Evolutionary conservation across 1,140 invertebrate species (phyloP).

Genomic region (Linepithema humile): DNA sequence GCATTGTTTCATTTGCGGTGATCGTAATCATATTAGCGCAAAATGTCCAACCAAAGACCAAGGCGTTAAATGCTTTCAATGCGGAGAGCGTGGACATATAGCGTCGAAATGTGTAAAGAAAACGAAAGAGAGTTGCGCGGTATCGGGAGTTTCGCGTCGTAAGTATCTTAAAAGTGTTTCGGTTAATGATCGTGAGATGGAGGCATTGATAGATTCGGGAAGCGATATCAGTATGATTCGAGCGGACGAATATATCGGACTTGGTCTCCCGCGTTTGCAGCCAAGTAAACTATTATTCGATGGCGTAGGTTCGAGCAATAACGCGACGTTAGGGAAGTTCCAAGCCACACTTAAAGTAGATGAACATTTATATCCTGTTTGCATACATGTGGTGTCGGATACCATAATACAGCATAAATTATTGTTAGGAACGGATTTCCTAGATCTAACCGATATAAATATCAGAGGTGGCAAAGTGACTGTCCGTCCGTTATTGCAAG

Average conservation of each 20-base stretch:
- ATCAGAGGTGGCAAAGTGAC: not conserved
- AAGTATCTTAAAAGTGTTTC: not conserved
- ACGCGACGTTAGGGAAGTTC: not conserved
- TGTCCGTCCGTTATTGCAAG: not conserved
- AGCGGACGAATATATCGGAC: not conserved
- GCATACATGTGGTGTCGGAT: not conserved
- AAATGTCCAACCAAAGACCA: not conserved
- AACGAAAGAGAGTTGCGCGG: not conserved
- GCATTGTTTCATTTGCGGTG: not conserved
- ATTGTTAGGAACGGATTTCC: not conserved
- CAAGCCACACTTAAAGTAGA: not conserved
- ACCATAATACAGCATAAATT: not conserved
- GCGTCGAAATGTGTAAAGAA: not conserved
- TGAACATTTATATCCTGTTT: not conserved
- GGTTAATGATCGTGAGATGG: not conserved
- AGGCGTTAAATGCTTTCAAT: not conserved
- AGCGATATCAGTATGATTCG: not conserved
- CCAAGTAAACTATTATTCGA: not conserved
- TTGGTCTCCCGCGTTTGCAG: not conserved
- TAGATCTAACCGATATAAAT: not conserved
- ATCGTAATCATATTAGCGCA: not conserved
- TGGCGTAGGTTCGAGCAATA: not conserved
- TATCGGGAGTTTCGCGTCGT: not conserved
- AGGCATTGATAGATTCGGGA: not conserved
- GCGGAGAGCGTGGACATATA: not conserved